These are phyloP conservation scores for Hippocampus zosterae DNA, from an alignment of 2,113 vertebrate genomes.

Conservation along the genomic window DNA sequence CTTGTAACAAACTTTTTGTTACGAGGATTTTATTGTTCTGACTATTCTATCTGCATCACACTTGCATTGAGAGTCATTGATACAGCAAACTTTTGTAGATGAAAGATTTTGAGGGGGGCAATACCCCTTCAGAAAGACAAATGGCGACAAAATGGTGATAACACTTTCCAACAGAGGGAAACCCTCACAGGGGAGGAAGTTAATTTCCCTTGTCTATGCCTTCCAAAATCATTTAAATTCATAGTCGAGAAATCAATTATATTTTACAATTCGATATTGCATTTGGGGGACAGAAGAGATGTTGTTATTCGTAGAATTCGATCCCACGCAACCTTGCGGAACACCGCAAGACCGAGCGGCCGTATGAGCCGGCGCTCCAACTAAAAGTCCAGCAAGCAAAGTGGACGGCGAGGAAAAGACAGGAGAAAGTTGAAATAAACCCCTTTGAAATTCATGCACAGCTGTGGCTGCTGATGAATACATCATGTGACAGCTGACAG, in stretches of 20 bases:
- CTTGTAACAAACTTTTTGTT: neutral
- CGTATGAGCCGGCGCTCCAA: neutral
- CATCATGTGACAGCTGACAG: conserved; percentile 10
- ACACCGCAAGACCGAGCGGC: neutral
- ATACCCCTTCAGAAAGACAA: conserved; percentile 10
- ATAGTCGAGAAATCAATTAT: neutral
- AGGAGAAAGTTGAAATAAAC: neutral
- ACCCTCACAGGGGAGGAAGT: neutral
- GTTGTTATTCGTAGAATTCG: neutral
- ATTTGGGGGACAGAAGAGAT: neutral
- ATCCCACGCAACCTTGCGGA: too few species aligned
- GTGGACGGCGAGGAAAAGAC: neutral
- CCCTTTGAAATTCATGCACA: neutral
- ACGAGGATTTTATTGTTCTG: too few species aligned
- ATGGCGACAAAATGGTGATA: conserved; percentile 21
- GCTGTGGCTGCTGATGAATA: conserved; percentile 3
- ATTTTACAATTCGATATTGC: neutral
- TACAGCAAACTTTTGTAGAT: conserved; percentile 5
- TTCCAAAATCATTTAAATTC: neutral
- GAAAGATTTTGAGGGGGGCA: neutral
- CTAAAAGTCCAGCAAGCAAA: neutral
- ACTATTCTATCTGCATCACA: neutral
- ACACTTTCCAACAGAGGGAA: conserved; percentile 6
- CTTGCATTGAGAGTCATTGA: neutral
- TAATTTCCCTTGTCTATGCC: conserved; percentile 2